Percentiles rank a stretch among this genome's conserved stretches.
Conservation (phyloP, 2,888 invertebrate genomes). For the Drosophila multiciliata region DNA sequence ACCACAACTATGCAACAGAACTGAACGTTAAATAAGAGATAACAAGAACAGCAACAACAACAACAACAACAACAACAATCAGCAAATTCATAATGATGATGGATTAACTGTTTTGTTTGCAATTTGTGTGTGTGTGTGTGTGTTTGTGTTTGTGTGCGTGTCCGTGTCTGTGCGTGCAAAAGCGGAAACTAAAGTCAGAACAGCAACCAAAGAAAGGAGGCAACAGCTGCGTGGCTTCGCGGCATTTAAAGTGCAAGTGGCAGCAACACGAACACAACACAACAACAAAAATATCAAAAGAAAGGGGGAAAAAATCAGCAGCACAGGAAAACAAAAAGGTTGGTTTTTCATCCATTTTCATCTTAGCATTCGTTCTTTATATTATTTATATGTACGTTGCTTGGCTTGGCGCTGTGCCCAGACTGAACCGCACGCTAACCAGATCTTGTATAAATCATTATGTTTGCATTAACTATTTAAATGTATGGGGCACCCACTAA, state of each 20-base stretch:
- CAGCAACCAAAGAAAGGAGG: slow-evolving; percentile 16
- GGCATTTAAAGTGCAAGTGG: slow-evolving; percentile 34
- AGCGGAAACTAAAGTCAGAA: slow-evolving; percentile 48
- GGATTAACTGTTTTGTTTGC: slow-evolving; percentile 70
- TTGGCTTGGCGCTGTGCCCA: slow-evolving; percentile 2
- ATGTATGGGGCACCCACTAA: slow-evolving; percentile 27
- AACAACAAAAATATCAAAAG: slow-evolving; percentile 11
- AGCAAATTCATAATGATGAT: slow-evolving; percentile 74
- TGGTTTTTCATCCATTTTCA: slow-evolving; percentile 18
- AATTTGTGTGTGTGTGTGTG: slow-evolving; percentile 34
- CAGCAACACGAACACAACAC: slow-evolving; percentile 24
- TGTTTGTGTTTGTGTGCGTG: not conserved
- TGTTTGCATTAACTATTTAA: slow-evolving; percentile 66
- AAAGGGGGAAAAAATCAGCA: slow-evolving; percentile 1
- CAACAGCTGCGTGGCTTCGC: slow-evolving; percentile 24
- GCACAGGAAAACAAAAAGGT: slow-evolving; percentile 38
- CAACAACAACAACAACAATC: slow-evolving; percentile 40
- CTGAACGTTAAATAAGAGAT: slow-evolving; percentile 33
- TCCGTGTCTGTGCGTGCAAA: slow-evolving; percentile 16
- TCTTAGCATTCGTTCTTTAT: not conserved
- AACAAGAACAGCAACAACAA: slow-evolving; percentile 33
- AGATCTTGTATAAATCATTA: slow-evolving; percentile 59
- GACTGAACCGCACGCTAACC: slow-evolving; percentile 8
- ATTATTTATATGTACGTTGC: slow-evolving; percentile 17
- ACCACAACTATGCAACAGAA: slow-evolving; percentile 25